Conservation (phyloP, 1,140 invertebrate genomes). For the Drosophila neocordata region DNA sequence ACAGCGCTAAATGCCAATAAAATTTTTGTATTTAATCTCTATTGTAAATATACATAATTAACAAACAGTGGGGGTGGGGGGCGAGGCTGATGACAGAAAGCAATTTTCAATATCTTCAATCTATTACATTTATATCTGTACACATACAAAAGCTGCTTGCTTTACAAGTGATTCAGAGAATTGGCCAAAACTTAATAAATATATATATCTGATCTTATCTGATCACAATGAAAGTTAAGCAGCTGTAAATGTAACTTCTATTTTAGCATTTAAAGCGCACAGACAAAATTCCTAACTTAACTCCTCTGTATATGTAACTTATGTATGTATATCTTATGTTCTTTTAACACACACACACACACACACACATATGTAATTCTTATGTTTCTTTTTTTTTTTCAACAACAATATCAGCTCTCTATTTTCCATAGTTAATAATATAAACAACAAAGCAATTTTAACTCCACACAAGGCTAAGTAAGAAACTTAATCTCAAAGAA, state of each 20-base stretch:
- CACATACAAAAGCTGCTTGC: slow-evolving; percentile 33
- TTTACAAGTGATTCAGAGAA: slow-evolving; percentile 43
- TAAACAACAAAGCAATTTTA: slow-evolving; percentile 67
- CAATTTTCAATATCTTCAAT: slow-evolving; percentile 39
- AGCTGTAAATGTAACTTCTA: slow-evolving; percentile 24
- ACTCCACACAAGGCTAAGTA: slow-evolving; percentile 78
- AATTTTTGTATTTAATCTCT: slow-evolving; percentile 2
- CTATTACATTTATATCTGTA: slow-evolving; percentile 55
- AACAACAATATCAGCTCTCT: slow-evolving; percentile 62
- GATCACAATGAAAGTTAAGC: slow-evolving; percentile 44
- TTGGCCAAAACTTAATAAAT: slow-evolving; percentile 13
- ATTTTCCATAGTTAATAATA: slow-evolving; percentile 67
- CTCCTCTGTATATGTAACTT: slow-evolving; percentile 32
- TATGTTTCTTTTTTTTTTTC: slow-evolving; percentile 24
- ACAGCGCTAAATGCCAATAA: slow-evolving; percentile 42
- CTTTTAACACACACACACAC: background rate
- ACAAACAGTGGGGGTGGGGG: background rate
- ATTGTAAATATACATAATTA: slow-evolving; percentile 7
- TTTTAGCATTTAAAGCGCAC: slow-evolving; percentile 49
- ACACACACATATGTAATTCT: slow-evolving; percentile 21
- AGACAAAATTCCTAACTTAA: slow-evolving; percentile 19
- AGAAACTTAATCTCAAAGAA: slow-evolving; percentile 35
- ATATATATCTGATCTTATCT: background rate
- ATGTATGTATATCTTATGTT: slow-evolving; percentile 18
- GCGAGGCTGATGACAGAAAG: background rate